These are phyloP conservation scores for Diadema setosum DNA, from an alignment of 35 echinoderm and acorn worm genomes.

Conservation along the genomic window DNA sequence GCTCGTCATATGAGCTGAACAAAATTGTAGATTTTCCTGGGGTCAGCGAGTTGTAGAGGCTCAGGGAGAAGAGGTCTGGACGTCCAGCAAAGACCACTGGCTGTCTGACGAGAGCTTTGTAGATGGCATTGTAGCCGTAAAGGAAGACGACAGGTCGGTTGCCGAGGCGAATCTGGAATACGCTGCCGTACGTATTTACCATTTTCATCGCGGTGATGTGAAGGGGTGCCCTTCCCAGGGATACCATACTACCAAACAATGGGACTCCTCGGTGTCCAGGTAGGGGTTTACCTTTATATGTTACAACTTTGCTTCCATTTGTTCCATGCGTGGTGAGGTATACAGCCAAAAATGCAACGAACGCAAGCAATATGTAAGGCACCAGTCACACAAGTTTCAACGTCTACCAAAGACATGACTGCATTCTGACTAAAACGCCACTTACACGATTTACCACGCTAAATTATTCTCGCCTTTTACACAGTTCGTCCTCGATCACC, in stretches of 20 bases:
- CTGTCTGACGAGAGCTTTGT: conserved; percentile 69
- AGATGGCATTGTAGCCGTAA: conserved; percentile 66
- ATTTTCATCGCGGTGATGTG: conserved; percentile 47
- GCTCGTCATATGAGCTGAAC: conserved; percentile 52
- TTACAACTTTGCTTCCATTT: too few relatives aligned
- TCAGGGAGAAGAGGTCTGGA: conserved; percentile 45
- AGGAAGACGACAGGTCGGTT: conserved; percentile 74
- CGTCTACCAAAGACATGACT: too few relatives aligned
- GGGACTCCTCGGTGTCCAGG: conserved; percentile 82
- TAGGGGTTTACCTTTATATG: too few relatives aligned
- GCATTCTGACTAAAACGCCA: too few relatives aligned
- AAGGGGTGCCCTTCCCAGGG: conserved; percentile 33
- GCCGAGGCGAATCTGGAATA: conserved; percentile 86
- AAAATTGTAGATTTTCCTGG: conserved; percentile 26
- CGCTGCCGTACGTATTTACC: conserved; percentile 60
- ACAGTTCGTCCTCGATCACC: too few relatives aligned
- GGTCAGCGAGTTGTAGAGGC: background rate
- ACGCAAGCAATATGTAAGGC: too few relatives aligned
- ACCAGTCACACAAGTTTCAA: too few relatives aligned
- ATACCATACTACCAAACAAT: conserved; percentile 59
- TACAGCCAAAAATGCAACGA: too few relatives aligned
- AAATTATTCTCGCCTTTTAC: too few relatives aligned
- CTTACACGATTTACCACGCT: too few relatives aligned
- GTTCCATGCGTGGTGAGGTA: too few relatives aligned
- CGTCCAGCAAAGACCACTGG: conserved; percentile 81